Evolutionary conservation across 2,888 invertebrate genomes (phyloP).

Genomic region (Drosophila macrospina): DNA sequence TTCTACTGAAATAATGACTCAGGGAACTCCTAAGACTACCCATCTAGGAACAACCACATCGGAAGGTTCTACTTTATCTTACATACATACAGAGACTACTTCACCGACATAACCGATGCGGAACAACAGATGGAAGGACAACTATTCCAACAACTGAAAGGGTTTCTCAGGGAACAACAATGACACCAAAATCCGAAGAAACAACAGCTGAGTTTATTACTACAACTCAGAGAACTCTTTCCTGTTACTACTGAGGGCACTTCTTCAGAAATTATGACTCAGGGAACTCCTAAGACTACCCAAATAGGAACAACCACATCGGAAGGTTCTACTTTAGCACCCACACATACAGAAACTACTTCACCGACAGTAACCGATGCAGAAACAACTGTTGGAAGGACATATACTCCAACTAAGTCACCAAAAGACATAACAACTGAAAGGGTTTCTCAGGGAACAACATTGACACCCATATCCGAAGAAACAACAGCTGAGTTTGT

Average conservation of each 20-base stretch:
- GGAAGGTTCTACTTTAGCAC: background rate
- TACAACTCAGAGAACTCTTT: background rate
- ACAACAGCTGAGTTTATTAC: background rate
- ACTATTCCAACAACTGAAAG: too few relatives aligned
- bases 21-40: too few relatives aligned
- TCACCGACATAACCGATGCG: too few relatives aligned
- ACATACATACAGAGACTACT: too few relatives aligned
- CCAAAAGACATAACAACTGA: background rate
- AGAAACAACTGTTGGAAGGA: background rate
- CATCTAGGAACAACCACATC: too few relatives aligned
- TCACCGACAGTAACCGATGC: background rate
- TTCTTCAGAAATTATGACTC: too few relatives aligned
- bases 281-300: background rate
- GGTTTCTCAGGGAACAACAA: background rate
- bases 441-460: background rate
- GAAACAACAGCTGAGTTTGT: slow-evolving; percentile 2
- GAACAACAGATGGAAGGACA: background rate
- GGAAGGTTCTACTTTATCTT: too few relatives aligned
- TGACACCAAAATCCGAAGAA: background rate
- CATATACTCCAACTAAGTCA: background rate
- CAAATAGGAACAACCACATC: background rate
- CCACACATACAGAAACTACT: background rate
- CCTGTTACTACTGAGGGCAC: background rate
- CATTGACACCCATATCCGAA: background rate
- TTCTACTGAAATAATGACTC: too few relatives aligned